A percentile compares a stretch with the other conserved stretches of the same genome.
These are phyloP conservation scores for Nannobrachium achirus DNA, from an alignment of 2,113 vertebrate species.

Conservation along the genomic window DNA sequence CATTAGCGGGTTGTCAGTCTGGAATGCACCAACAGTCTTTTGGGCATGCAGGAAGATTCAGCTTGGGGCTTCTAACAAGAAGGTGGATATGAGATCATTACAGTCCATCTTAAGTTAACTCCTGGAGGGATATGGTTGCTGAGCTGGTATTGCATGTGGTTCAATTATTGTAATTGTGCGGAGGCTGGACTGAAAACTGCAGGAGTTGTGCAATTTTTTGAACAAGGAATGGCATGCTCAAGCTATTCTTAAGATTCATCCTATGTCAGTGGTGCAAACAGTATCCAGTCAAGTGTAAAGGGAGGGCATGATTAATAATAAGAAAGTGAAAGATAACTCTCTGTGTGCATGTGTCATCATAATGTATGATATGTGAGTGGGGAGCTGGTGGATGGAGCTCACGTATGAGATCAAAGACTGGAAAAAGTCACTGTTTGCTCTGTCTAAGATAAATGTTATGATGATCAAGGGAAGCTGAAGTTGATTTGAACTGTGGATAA, in stretches of 20 bases:
- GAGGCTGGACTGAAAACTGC: conserved; percentile 60
- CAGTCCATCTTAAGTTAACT: conserved; percentile 63
- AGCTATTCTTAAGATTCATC: conserved; percentile 25
- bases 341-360: not conserved
- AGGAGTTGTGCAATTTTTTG: not conserved
- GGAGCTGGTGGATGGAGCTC: not conserved
- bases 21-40: conserved; percentile 55
- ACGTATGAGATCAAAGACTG: conserved; percentile 12
- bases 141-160: conserved; percentile 44
- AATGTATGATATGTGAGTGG: not conserved
- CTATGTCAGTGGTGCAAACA: conserved; percentile 1
- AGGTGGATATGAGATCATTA: conserved; percentile 68
- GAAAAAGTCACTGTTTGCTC: not conserved
- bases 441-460: not conserved
- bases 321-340: not conserved
- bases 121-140: conserved; percentile 44
- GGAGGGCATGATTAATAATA: not conserved
- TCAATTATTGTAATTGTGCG: conserved; percentile 62
- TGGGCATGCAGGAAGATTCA: conserved; percentile 57
- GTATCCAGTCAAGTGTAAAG: not conserved
- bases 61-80: conserved; percentile 54
- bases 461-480: not conserved
- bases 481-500: conserved; percentile 13
- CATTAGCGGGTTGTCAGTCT: conserved; percentile 78
- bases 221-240: conserved; percentile 27